phyloP scores from a whole-genome alignment of 2,888 invertebrate species.

The Epistrophella euchroma region DNA sequence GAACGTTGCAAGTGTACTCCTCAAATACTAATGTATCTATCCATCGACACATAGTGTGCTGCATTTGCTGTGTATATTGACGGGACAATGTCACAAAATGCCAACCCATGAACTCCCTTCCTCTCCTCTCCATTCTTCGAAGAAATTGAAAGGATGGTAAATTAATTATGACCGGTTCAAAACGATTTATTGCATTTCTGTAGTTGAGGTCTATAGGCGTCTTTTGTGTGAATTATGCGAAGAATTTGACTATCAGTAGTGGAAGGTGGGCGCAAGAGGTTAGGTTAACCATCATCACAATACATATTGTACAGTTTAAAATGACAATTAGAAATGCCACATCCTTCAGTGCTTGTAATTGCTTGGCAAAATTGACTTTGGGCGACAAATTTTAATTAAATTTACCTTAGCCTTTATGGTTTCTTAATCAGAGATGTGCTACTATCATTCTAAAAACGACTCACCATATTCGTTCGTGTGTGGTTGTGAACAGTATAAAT shows the following conservation, averaged over 20 bases:
- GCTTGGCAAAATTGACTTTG: conserved; percentile 30
- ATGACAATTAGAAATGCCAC: conserved; percentile 53
- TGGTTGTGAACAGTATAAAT: neutral
- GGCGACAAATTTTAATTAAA: conserved; percentile 60
- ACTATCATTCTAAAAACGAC: conserved; percentile 11
- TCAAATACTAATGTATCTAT: conserved; percentile 26
- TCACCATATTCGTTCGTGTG: neutral
- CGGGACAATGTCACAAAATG: conserved; percentile 3
- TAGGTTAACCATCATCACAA: conserved; percentile 1
- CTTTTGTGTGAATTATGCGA: conserved; percentile 4
- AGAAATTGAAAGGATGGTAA: conserved; percentile 26
- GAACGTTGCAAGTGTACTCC: conserved; percentile 16
- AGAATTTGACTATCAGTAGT: neutral
- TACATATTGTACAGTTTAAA: neutral
- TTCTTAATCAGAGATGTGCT: conserved; percentile 46
- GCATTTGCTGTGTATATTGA: neutral
- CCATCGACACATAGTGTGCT: neutral
- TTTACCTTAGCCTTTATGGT: conserved; percentile 38
- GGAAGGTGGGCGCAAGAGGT: too few relatives aligned
- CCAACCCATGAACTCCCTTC: too few relatives aligned
- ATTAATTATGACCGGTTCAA: conserved; percentile 58
- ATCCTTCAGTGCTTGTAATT: conserved; percentile 9
- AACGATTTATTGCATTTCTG: conserved; percentile 58
- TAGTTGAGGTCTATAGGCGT: neutral
- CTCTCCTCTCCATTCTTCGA: neutral